phyloP scores from a whole-genome alignment of 1,140 invertebrate genomes.

The Cotesia chilonis region DNA sequence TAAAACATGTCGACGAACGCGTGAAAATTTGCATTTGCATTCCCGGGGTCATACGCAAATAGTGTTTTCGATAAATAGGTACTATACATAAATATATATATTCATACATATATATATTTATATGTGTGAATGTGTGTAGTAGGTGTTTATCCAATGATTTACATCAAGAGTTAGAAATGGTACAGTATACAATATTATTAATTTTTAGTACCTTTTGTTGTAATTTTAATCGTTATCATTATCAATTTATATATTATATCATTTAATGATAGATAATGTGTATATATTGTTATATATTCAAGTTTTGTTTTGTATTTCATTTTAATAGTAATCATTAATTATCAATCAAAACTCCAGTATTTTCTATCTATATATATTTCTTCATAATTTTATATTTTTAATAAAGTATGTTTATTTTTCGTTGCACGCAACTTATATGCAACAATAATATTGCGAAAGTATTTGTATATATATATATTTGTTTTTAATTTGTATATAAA shows the following conservation, averaged over 20 bases:
- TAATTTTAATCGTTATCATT: conserved; percentile 44
- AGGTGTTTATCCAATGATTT: conserved; percentile 61
- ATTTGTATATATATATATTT: conserved; percentile 31
- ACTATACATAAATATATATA: conserved; percentile 53
- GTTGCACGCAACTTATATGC: conserved; percentile 57
- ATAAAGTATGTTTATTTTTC: conserved; percentile 49
- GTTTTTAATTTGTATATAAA: conserved; percentile 29
- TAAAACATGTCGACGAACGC: conserved; percentile 47
- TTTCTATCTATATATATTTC: conserved; percentile 44
- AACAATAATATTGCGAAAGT: conserved; percentile 53
- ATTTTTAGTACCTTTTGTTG: conserved; percentile 64
- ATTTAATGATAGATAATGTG: conserved; percentile 40
- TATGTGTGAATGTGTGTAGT: conserved; percentile 54
- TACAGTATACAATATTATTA: conserved; percentile 67
- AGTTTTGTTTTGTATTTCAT: neutral
- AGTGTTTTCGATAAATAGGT: conserved; percentile 58
- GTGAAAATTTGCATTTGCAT: conserved; percentile 59
- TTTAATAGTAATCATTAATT: neutral
- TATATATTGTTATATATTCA: neutral
- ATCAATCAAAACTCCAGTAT: neutral
- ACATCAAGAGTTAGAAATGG: conserved; percentile 67
- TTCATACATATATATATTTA: conserved; percentile 40
- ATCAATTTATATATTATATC: conserved; percentile 32
- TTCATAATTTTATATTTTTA: conserved; percentile 45
- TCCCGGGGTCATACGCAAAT: conserved; percentile 58